These are phyloP conservation scores for Lophotriccus pileatus DNA, from an alignment of 2,797 vertebrate genomes.

Conservation along the genomic window DNA sequence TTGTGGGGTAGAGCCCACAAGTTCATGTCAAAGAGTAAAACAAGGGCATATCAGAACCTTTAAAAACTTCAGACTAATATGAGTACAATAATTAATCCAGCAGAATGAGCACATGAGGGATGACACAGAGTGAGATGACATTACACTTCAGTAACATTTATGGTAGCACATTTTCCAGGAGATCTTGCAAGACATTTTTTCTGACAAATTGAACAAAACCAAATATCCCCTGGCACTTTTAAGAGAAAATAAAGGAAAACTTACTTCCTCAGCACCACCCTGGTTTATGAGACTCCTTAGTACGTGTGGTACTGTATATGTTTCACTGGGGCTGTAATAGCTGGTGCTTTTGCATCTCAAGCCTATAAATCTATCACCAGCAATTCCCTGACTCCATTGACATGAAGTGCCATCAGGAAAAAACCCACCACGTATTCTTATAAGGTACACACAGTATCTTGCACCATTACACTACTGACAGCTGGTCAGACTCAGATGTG, in stretches of 20 bases:
- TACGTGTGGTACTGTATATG: not conserved
- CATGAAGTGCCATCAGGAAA: not conserved
- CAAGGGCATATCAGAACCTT: not conserved
- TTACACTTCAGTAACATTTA: not conserved
- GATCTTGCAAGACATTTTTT: not conserved
- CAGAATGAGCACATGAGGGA: not conserved
- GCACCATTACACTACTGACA: not conserved
- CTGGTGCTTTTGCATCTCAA: not conserved
- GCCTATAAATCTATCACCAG: not conserved
- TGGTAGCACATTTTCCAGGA: not conserved
- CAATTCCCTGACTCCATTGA: not conserved
- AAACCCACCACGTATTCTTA: not conserved
- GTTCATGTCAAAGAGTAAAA: not conserved
- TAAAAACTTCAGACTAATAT: not conserved
- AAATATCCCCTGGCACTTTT: not conserved
- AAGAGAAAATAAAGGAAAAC: not conserved
- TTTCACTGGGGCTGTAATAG: not conserved
- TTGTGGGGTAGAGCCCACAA: not conserved
- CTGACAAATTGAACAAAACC: not conserved
- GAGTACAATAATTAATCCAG: not conserved
- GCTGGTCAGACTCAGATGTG: not conserved
- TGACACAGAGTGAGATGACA: not conserved
- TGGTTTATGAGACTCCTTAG: not conserved
- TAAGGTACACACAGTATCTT: not conserved
- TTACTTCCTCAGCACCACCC: not conserved